phyloP scores from a whole-genome alignment of 2,113 vertebrate genomes.

The Neotragus pygmaeus region DNA sequence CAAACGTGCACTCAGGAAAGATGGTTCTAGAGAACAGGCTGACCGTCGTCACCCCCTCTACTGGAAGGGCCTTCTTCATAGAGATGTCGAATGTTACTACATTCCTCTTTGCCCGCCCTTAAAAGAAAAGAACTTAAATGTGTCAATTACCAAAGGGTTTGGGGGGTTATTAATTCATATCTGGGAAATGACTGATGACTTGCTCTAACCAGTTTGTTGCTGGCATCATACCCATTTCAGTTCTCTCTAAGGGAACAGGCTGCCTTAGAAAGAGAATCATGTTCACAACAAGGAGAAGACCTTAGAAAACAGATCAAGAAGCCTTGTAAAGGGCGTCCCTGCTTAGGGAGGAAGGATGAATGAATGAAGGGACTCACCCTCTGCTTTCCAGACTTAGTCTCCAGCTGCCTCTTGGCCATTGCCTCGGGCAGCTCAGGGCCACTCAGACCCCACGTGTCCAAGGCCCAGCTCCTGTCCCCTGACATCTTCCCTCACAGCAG shows the following conservation, averaged over 20 bases:
- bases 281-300: not conserved
- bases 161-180: not conserved
- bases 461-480: fast-evolving
- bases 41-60: fast-evolving
- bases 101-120: not conserved
- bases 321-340: fast-evolving
- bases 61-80: not conserved
- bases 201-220: not conserved
- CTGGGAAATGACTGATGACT: not conserved
- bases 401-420: fast-evolving
- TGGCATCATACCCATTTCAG: fast-evolving
- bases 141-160: not conserved
- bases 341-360: not conserved
- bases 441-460: fast-evolving
- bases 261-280: not conserved
- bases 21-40: too few species aligned
- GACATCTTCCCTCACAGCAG: fast-evolving
- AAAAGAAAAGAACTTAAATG: not conserved
- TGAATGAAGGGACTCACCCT: fast-evolving
- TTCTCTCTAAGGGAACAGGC: not conserved
- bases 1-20: fast-evolving
- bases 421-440: not conserved
- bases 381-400: not conserved
- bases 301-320: not conserved
- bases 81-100: not conserved